A percentile compares a stretch with the other conserved stretches of the same genome.
Conservation (phyloP, 2,113 vertebrate genomes). For the Chionomys nivalis region DNA sequence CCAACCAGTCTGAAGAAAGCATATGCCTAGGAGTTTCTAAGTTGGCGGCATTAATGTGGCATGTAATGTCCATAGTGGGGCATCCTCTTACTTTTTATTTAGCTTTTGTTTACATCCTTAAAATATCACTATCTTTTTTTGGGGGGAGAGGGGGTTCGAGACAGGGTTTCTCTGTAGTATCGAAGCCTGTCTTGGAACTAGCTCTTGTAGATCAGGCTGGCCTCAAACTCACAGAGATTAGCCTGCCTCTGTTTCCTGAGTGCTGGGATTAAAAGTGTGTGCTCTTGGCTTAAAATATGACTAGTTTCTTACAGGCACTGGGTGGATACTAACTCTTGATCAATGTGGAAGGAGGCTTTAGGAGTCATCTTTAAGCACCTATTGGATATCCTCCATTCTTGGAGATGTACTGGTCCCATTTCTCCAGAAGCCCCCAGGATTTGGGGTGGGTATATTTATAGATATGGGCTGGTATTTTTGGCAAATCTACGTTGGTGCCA, state of each 20-base stretch:
- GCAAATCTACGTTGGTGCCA: background rate
- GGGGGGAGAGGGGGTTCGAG: no score
- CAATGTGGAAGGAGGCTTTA: background rate
- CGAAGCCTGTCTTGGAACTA: no score
- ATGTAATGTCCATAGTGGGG: background rate
- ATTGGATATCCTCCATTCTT: background rate
- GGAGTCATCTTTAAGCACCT: background rate
- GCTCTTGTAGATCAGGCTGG: no score
- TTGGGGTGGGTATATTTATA: background rate
- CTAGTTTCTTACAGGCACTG: background rate
- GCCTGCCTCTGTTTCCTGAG: no score
- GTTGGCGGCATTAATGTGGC: constrained; percentile 17
- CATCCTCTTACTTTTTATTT: background rate
- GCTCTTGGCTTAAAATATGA: background rate
- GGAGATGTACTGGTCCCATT: background rate
- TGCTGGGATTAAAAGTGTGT: no score
- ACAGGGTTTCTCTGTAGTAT: no score
- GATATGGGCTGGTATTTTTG: background rate
- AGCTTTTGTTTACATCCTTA: constrained; percentile 48
- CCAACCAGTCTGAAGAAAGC: background rate
- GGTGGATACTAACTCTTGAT: background rate
- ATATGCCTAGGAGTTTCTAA: background rate
- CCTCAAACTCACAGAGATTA: no score
- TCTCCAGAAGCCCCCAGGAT: background rate
- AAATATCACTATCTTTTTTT: background rate